These are phyloP conservation scores for Ochotona princeps DNA, from an alignment of 2,113 vertebrate species.

Conservation along the genomic window DNA sequence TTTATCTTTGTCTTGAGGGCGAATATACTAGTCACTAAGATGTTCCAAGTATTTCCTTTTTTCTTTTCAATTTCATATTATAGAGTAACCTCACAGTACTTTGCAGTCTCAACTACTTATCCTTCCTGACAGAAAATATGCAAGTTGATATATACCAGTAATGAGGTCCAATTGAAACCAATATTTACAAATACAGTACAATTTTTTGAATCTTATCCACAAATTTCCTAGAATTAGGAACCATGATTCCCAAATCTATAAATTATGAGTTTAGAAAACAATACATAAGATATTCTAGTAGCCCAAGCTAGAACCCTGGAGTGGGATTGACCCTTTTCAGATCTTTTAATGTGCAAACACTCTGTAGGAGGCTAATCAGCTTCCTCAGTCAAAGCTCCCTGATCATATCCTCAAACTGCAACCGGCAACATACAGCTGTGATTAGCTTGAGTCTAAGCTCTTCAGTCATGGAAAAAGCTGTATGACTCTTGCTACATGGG, in stretches of 20 bases:
- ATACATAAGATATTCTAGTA: neutral
- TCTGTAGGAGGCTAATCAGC: neutral
- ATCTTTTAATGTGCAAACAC: neutral
- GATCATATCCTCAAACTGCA: neutral
- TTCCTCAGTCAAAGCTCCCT: neutral
- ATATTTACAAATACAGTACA: neutral
- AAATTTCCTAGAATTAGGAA: neutral
- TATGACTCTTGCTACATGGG: neutral
- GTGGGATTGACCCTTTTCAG: neutral
- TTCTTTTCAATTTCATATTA: neutral
- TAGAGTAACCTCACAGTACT: neutral
- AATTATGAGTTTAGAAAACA: slow-evolving; percentile 8
- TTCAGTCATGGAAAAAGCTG: neutral
- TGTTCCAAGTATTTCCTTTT: neutral
- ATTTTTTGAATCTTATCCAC: neutral
- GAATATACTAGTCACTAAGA: neutral
- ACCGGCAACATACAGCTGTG: neutral
- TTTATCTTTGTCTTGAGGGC: neutral
- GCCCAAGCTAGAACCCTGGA: neutral
- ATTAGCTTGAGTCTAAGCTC: neutral
- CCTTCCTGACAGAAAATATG: neutral
- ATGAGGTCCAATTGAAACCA: neutral
- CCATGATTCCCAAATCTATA: neutral
- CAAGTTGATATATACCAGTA: neutral
- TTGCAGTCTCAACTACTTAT: neutral